Evolutionary conservation across 2,888 invertebrate species (phyloP).

Genomic region (Gisinianus flammeolus): DNA sequence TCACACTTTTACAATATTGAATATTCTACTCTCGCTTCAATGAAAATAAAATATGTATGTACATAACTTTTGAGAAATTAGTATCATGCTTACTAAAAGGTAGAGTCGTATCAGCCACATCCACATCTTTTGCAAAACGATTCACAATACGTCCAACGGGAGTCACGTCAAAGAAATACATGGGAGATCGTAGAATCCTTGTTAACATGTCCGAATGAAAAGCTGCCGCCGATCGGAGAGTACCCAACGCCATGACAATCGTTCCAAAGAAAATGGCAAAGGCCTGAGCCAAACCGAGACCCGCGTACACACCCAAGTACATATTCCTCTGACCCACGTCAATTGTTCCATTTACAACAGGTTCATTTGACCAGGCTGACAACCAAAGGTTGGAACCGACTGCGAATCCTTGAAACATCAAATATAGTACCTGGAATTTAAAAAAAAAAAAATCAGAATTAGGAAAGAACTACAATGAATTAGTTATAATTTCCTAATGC

Average conservation of each 20-base stretch:
- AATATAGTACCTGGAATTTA: too few species aligned
- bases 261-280: constrained; percentile 44
- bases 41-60: constrained; percentile 66
- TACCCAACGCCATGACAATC: constrained; percentile 65
- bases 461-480: not conserved
- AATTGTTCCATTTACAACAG: constrained; percentile 48
- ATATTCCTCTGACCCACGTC: constrained; percentile 71
- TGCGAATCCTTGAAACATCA: constrained; percentile 45
- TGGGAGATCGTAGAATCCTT: constrained; percentile 72
- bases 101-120: constrained; percentile 9
- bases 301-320: constrained; percentile 87
- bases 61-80: too few species aligned
- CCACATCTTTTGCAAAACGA: constrained; percentile 52
- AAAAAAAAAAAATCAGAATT: not conserved
- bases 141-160: constrained; percentile 67
- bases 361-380: constrained; percentile 58
- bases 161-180: constrained; percentile 80
- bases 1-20: constrained; percentile 68
- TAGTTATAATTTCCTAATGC: constrained; percentile 24
- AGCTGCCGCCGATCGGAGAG: constrained; percentile 68
- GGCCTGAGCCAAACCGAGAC: constrained; percentile 83
- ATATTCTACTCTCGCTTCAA: constrained; percentile 63
- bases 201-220: constrained; percentile 72
- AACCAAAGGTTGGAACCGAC: constrained; percentile 60
- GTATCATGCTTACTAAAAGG: too few species aligned